These are phyloP conservation scores for Ciconia maguari DNA, from an alignment of 2,113 vertebrate genomes.

Conservation along the genomic window DNA sequence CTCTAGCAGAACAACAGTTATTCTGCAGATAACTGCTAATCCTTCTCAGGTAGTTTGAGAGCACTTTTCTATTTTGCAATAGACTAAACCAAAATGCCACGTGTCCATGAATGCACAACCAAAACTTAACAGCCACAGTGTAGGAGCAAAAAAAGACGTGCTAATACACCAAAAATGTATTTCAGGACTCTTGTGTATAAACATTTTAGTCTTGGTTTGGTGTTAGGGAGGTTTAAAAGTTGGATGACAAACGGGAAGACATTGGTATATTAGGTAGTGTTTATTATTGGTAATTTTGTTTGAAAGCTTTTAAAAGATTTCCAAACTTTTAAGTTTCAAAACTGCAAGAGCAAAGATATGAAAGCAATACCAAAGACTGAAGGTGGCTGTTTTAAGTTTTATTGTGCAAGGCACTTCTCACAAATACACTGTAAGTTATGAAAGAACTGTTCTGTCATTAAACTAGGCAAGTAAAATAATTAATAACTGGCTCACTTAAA, in stretches of 20 bases:
- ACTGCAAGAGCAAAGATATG: not conserved
- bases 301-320: not conserved
- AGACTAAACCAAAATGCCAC: not conserved
- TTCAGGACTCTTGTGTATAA: not conserved
- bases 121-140: not conserved
- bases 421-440: not conserved
- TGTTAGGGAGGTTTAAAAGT: not conserved
- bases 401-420: not conserved
- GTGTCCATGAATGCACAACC: not conserved
- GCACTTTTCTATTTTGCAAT: not conserved
- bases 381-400: not conserved
- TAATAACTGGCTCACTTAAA: not conserved
- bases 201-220: not conserved
- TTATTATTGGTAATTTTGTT: not conserved
- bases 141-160: not conserved
- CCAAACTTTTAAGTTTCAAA: not conserved
- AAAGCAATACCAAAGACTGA: not conserved
- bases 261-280: not conserved
- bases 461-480: not conserved
- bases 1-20: not conserved
- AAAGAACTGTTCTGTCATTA: not conserved
- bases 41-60: not conserved
- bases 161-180: not conserved
- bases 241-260: not conserved
- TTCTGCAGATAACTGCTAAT: not conserved